phyloP scores from a whole-genome alignment of 2,797 vertebrate species.

The Mus minutoides region DNA sequence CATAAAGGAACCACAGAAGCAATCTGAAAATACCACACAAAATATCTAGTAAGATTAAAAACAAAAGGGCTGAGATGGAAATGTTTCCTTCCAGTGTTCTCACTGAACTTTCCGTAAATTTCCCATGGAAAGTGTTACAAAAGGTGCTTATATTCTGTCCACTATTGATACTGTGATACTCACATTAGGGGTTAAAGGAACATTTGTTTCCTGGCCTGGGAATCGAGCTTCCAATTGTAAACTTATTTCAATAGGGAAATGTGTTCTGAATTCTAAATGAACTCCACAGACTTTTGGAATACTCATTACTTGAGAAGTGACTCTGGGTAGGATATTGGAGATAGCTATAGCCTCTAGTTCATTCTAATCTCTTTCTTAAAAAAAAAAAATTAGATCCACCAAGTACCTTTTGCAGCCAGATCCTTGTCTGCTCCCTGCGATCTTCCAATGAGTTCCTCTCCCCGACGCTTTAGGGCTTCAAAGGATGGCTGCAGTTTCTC shows the following conservation, averaged over 20 bases:
- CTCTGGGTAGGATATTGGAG: constrained; percentile 37
- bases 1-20: constrained; percentile 50
- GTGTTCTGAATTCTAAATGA: constrained; percentile 75
- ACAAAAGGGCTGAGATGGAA: constrained; percentile 25
- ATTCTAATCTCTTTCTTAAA: constrained; percentile 4
- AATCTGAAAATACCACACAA: constrained; percentile 48
- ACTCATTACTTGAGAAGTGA: constrained; percentile 52
- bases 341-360: constrained; percentile 30
- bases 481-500: constrained; percentile 99
- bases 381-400: constrained; percentile 7
- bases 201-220: constrained; percentile 76
- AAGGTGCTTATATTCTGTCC: constrained; percentile 66
- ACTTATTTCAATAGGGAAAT: constrained; percentile 72
- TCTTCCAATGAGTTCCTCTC: constrained; percentile 95
- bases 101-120: constrained; percentile 43
- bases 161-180: constrained; percentile 57
- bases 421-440: constrained; percentile 93
- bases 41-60: constrained; percentile 42
- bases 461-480: constrained; percentile 94
- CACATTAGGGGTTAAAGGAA: constrained; percentile 72
- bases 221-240: constrained; percentile 76
- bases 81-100: constrained; percentile 52
- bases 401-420: constrained; percentile 95
- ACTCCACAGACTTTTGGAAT: constrained; percentile 60
- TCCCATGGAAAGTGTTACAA: constrained; percentile 71